Conservation (phyloP, 2,113 vertebrate genomes). For the Emberiza fucata region DNA sequence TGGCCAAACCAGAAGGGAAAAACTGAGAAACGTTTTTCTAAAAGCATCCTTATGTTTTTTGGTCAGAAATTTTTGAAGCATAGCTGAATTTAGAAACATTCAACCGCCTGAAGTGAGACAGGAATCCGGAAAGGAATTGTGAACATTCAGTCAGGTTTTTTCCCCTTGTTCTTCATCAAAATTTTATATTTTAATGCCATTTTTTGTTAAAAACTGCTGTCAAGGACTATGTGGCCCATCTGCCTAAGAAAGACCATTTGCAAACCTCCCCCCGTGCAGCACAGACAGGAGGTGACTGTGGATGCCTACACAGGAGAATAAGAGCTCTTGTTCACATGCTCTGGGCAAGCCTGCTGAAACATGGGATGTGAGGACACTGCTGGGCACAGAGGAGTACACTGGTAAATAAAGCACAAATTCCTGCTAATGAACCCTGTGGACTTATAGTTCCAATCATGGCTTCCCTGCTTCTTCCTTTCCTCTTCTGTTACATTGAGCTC, state of each 20-base stretch:
- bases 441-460: accelerated
- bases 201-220: not conserved
- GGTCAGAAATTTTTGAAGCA: not conserved
- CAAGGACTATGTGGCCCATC: not conserved
- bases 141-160: not conserved
- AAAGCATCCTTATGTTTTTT: constrained; percentile 25
- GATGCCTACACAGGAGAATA: not conserved
- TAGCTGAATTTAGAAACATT: constrained; percentile 54
- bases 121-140: not conserved
- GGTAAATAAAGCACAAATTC: not conserved
- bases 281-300: not conserved
- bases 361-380: not conserved
- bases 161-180: not conserved
- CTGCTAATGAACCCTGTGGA: accelerated
- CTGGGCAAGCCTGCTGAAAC: not conserved
- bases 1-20: constrained; percentile 60
- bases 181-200: not conserved
- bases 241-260: not conserved
- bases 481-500: not conserved
- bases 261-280: not conserved
- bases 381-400: not conserved
- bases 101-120: not conserved
- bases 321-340: not conserved
- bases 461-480: not conserved
- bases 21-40: not conserved